Base-by-base conservation (phyloP, 2,113 vertebrate species). In the Corvus hawaiiensis region DNA sequence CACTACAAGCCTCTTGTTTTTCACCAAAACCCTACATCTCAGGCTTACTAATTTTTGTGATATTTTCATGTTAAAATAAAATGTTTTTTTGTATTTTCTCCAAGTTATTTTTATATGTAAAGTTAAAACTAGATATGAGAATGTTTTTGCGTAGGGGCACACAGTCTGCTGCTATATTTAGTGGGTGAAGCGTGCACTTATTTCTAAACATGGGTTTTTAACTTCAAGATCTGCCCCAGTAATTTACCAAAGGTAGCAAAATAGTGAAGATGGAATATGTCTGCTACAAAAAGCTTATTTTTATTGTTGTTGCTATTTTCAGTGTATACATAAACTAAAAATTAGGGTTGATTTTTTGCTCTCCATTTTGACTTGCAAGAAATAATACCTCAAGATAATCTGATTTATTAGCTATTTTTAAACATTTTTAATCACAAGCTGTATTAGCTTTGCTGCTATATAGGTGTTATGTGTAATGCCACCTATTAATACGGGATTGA, bases 401-500 rank as follows among this genome's bases (percentile, higher is more conserved):
- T 98, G 98, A 98, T 99, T 99, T 98, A 98, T 99, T 98, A 98
- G 98, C 98, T 98, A 98, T 99, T 99, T 98, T 98, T 99, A 98
- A 98, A 98, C 98, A 98, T 98, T 98, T 98, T 98, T 99, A 99
- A 99, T 98, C 98, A 99, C 98, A 98, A 99, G 99, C 99, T 99
- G 98, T 98, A 99, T 98, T 99, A 99, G 98, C 99, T 99, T 99
- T 99, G 99, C 99, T 99, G 99, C 99, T 99, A 99, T 98, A 99
- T 99, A 98, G 98, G 98, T 98, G 98, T 99, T 99, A 98, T 99
- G 99, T 98, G 98, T 98, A 98, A 99, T 98, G 98, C 98, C 98
- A 98, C 98, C 98, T 98, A 98, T 98, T 98, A 98, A 99, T 99
- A 98, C 98, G 98, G 98, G 98, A 99, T 98, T 97, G 98, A 98